Conservation (phyloP, 2,797 vertebrate species). For the Paguma larvata region DNA sequence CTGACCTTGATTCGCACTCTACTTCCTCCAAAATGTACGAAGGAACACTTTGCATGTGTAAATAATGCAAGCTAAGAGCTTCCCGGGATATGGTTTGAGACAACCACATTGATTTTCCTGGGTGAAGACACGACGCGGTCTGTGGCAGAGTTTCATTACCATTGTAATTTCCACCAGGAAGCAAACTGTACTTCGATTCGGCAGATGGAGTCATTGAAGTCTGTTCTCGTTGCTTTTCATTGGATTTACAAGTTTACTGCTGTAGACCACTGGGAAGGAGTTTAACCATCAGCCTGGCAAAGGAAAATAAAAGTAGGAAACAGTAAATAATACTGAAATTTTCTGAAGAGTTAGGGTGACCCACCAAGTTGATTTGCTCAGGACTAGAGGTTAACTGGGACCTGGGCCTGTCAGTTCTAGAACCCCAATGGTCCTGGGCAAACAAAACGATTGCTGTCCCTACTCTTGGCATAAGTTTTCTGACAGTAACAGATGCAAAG, state of each 20-base stretch:
- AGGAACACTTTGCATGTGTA: background rate
- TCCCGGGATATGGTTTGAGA: background rate
- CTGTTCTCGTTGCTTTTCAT: background rate
- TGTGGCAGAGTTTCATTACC: background rate
- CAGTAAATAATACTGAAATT: background rate
- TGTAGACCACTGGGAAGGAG: background rate
- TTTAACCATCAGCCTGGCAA: background rate
- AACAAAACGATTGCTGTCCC: rapidly evolving
- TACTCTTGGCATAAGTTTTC: background rate
- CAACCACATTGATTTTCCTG: background rate
- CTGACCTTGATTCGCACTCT: background rate
- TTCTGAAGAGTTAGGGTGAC: background rate
- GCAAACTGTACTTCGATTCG: background rate
- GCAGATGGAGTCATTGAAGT: background rate
- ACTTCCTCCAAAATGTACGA: background rate
- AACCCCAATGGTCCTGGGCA: background rate
- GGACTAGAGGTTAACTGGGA: background rate
- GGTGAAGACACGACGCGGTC: no score
- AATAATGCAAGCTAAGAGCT: background rate
- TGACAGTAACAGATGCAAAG: background rate
- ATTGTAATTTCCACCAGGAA: background rate
- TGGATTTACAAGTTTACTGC: background rate
- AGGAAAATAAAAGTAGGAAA: background rate
- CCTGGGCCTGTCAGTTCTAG: background rate
- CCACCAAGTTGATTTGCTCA: background rate